Evolutionary conservation across 2,888 invertebrate genomes (phyloP).

Genomic region (Penaeus monodon): DNA sequence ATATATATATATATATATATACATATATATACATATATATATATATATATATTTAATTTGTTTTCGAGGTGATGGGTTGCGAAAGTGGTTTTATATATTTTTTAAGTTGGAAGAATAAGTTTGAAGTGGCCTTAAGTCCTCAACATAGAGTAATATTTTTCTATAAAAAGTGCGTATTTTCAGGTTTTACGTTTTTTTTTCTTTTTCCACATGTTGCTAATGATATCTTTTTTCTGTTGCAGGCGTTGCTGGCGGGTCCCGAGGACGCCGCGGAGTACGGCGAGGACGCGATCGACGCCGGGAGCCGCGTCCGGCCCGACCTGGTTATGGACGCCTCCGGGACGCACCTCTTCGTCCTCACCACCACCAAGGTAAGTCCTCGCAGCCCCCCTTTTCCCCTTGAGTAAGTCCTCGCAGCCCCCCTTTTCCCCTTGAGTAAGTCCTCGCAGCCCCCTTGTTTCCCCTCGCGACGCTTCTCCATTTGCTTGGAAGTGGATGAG

Average conservation of each 20-base stretch:
- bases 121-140: too few species aligned
- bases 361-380: conserved; percentile 77
- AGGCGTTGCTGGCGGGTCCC: conserved; percentile 79
- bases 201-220: neutral
- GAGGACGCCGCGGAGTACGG: conserved; percentile 85
- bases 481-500: too few species aligned
- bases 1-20: too few species aligned
- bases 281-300: conserved; percentile 83
- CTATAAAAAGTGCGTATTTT: too few species aligned
- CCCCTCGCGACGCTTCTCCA: too few species aligned
- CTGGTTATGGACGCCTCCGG: conserved; percentile 86
- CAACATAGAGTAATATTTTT: too few species aligned
- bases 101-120: too few species aligned
- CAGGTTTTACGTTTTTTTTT: neutral
- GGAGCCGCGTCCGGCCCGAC: conserved; percentile 85
- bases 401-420: conserved; percentile 4
- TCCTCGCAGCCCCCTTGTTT: neutral
- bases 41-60: too few species aligned
- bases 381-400: neutral
- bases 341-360: conserved; percentile 87
- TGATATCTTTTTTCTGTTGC: conserved; percentile 69
- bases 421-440: neutral
- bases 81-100: too few species aligned
- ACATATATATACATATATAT: too few species aligned
- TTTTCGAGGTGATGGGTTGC: too few species aligned